Conservation (phyloP, 2,113 vertebrate genomes). For the Buteo buteo region DNA sequence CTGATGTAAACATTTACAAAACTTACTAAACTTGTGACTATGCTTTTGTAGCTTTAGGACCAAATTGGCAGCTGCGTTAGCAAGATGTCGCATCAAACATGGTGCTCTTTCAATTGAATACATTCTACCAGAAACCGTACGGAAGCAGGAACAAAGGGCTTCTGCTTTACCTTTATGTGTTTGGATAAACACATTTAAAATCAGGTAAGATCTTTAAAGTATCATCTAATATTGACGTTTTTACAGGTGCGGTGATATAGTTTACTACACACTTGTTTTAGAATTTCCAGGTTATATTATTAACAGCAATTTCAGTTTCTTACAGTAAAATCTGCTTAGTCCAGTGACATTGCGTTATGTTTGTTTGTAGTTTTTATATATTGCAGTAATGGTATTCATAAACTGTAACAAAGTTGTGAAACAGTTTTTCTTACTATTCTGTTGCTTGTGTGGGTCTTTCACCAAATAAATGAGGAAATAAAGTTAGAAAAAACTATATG, state of each 20-base stretch:
- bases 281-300: neutral
- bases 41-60: constrained; percentile 78
- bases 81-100: constrained; percentile 86
- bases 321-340: neutral
- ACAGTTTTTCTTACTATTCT: neutral
- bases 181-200: constrained; percentile 86
- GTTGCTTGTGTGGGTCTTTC: neutral
- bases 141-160: constrained; percentile 77
- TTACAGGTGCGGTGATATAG: neutral
- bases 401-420: neutral
- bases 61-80: constrained; percentile 86
- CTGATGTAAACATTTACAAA: neutral
- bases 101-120: constrained; percentile 79
- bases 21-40: neutral
- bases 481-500: neutral
- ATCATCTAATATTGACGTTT: neutral
- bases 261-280: neutral
- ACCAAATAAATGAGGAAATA: neutral
- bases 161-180: constrained; percentile 79
- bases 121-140: constrained; percentile 80
- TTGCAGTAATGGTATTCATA: neutral
- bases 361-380: neutral
- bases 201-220: constrained; percentile 73
- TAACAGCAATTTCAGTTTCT: neutral
- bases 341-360: neutral